These are phyloP conservation scores for Propithecus deckenii DNA, from an alignment of 2,797 vertebrate genomes.

Conservation along the genomic window DNA sequence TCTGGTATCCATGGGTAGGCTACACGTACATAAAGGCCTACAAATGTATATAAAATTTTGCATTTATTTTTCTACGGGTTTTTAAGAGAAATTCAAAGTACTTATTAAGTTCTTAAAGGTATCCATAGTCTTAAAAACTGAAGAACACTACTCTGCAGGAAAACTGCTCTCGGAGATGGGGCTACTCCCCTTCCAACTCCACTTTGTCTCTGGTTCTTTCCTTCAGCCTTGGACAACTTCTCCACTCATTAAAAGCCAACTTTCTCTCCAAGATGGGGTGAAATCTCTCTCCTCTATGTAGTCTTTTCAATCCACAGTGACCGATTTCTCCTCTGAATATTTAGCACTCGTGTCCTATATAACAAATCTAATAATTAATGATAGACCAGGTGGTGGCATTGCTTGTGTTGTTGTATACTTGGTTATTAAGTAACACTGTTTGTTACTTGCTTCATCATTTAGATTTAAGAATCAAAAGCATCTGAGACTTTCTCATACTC, in stretches of 20 bases:
- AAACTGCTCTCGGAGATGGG: neutral
- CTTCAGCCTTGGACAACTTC: neutral
- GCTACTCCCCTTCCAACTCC: neutral
- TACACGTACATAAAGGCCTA: neutral
- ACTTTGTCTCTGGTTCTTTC: neutral
- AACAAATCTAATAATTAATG: neutral
- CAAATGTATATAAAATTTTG: neutral
- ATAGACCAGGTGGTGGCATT: neutral
- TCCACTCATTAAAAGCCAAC: neutral
- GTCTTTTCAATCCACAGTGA: neutral
- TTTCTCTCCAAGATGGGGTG: neutral
- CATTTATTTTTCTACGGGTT: constrained; percentile 17
- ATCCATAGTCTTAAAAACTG: neutral
- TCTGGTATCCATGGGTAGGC: neutral
- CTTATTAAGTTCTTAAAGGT: neutral
- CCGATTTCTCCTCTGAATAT: neutral
- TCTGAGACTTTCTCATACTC: neutral
- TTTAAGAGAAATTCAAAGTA: neutral
- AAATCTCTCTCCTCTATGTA: neutral
- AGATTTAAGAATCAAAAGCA: neutral
- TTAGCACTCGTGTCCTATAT: neutral
- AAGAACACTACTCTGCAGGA: neutral
- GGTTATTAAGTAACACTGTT: neutral
- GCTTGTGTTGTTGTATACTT: neutral
- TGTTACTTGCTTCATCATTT: neutral